Evolutionary conservation across 1,140 invertebrate species (phyloP).

Genomic region (Trichomalopsis sarcophagae): DNA sequence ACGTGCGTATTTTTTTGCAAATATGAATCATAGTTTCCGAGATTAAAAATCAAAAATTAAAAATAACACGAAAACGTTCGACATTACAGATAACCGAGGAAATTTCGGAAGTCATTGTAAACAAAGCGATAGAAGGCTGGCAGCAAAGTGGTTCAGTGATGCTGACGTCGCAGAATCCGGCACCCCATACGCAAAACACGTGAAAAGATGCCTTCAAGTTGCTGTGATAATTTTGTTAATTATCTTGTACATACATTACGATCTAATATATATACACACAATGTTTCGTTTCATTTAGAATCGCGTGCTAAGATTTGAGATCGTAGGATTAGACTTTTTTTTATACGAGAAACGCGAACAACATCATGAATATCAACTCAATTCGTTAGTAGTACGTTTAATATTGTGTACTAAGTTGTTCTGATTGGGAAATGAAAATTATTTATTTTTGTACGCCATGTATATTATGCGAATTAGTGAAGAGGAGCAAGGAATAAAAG

Average conservation of each 20-base stretch:
- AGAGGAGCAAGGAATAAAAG: constrained; percentile 17
- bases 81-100: constrained; percentile 84
- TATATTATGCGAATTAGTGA: neutral
- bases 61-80: neutral
- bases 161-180: constrained; percentile 42
- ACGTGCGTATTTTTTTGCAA: constrained; percentile 74
- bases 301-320: neutral
- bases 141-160: constrained; percentile 73
- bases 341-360: neutral
- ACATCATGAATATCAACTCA: neutral
- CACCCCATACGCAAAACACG: constrained; percentile 13
- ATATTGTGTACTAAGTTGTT: constrained; percentile 30
- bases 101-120: constrained; percentile 84
- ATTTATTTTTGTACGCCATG: constrained; percentile 30
- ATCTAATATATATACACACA: neutral
- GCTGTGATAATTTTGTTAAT: constrained; percentile 36
- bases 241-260: constrained; percentile 28
- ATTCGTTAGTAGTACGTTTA: neutral
- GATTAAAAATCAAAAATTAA: constrained; percentile 52
- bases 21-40: constrained; percentile 17
- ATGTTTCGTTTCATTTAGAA: constrained; percentile 15
- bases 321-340: neutral
- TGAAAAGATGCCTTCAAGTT: constrained; percentile 31
- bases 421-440: constrained; percentile 16
- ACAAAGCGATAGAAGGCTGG: constrained; percentile 87